Evolutionary conservation across 2,888 invertebrate species (phyloP), one percentile per base, ranked within the genome.

Genomic region (Drosophila prostipennis): DNA sequence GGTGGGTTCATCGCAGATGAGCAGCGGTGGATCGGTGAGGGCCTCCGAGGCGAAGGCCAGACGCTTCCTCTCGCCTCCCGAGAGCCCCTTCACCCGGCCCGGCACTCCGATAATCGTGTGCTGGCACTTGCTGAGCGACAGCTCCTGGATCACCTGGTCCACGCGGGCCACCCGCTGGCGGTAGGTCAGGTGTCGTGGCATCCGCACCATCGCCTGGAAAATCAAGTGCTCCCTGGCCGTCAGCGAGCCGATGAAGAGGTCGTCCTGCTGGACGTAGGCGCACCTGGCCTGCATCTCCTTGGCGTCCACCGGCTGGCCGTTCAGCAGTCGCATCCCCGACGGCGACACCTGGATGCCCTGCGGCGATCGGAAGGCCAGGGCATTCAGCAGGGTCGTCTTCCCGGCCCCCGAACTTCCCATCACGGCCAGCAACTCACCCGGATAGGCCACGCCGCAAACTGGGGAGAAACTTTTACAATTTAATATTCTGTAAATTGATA

Each of bases 1-100:
- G 0, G 99, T 99, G 0, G 99, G 99, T 89, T 99, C 99, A 89
- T 99, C 99, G 91, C 98, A 98, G 91, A 99, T 98, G 94, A 99
- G 95, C 45, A 99, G 93, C 0, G 97, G 96, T 0, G 99, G 99
- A 93, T 99, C 97, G 0, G 98, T 99, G 46, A 99, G 93, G 3
- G 98, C 96, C 93, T 99, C 99, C n/a, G 98, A 96, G 16, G 99
- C 99, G 91, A 99, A 98, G 0, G 98, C 96, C 11, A 99, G 93
- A 61, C 99, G 93, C 91, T 98, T 98, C 94, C 96, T 96, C 92
- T 99, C 99, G 0, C 99, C 99, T 0, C 99, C 99, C 0, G 98
- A 98, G 65, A 99, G 96, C 0, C 98, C 98, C 93, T 97, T 98
- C 40, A 96, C 93, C 19, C 96, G 93, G 0, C 98, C 98, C 0